Evolutionary conservation across 1,140 invertebrate genomes (phyloP), one percentile per base, ranked within the genome.

Genomic region (Riptortus pedestris): DNA sequence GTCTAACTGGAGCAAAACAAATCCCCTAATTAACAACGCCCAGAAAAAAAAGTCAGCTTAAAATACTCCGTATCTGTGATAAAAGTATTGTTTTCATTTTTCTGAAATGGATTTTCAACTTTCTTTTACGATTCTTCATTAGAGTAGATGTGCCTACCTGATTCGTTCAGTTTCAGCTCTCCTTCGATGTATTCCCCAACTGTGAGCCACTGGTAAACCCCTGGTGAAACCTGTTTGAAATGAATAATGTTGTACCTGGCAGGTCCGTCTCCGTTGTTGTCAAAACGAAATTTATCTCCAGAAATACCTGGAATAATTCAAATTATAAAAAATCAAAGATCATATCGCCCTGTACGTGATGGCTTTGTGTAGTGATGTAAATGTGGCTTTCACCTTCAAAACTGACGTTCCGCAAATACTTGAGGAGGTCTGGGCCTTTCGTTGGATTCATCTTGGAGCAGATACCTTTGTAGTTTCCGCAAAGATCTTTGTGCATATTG

Each of bases 211-310:
- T 67, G 64, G 57, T 65, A 69, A 27, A 38, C 43, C 20, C 68
- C 67, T 2, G 65, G 66, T 75, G 74, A 91, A 91, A 83, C 80
- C 73, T 94, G 89, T 72, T 93, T 92, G 79, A 94, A 97, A 73
- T 96, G 93, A 52, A 96, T 86, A 64, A 96, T 95, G 70, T 94
- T 92, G 77, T 97, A 97, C 3, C 93, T 80, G 0, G 92, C 89
- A 0, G 93, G 93, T 0, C 92, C 93, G 71, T 97, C 93, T 1
- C 91, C 91, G 70, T 91, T 89, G 16, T 73, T 76, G 73, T 93
- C 88, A 74, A 96, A 97, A 66, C 85, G 84, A 74, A 97, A 96
- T 69, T 86, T 80, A 73, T 95, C 90, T 5, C 89, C 90, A 67
- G 87, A 92, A 14, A 96, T 76, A 71, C 91, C 92, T 88, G 73